Evolutionary conservation across 2,797 vertebrate species (phyloP), one percentile per base, ranked within the genome.

Genomic region (Pteronotus mesoamericanus): DNA sequence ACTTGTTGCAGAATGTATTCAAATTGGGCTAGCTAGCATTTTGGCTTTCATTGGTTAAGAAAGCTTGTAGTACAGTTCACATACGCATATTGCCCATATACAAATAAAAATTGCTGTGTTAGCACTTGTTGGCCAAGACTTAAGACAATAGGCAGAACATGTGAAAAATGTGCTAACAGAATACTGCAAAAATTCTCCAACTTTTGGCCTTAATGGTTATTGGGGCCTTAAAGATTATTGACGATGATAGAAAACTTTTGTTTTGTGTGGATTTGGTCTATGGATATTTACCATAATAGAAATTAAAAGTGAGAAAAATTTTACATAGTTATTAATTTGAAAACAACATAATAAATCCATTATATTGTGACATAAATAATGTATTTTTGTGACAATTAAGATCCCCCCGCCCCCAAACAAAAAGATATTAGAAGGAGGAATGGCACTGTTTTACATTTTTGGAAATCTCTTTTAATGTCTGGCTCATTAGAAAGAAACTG

Each of bases 401-500:
- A 64, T 64, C n/a, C 12, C 12, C 6, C 6, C 32, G 6, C 61
- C 6, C 22, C 14, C 21, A 89, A 86, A 86, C 12, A 19, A 93
- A 71, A 85, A 74, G 79, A 34, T 86, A 55, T 80, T 78, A 91
- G 32, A 1, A 18, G 93, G 88, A 86, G 88, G 72, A 80, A 46
- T 93, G n/a, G 75, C 24, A 51, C 4, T 39, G 9, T 91, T 94
- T 75, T 46, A 75, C 26, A 34, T 61, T 94, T 96, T 80, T 94
- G 29, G 68, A 84, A 94, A 53, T 92, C 37, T 92, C 15, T 87
- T 87, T 89, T 61, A 71, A 48, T 68, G 5, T 71, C 21, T 64
- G 72, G 29, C 21, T 92, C 11, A 55, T 77, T 90, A 69, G 39
- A 32, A 80, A 37, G 75, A 2, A 78, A 21, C 9, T 86, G 19